Evolutionary conservation across 2,888 invertebrate species (phyloP), one percentile per base, ranked within the genome.

Genomic region (Nephrocerus scutellatus): DNA sequence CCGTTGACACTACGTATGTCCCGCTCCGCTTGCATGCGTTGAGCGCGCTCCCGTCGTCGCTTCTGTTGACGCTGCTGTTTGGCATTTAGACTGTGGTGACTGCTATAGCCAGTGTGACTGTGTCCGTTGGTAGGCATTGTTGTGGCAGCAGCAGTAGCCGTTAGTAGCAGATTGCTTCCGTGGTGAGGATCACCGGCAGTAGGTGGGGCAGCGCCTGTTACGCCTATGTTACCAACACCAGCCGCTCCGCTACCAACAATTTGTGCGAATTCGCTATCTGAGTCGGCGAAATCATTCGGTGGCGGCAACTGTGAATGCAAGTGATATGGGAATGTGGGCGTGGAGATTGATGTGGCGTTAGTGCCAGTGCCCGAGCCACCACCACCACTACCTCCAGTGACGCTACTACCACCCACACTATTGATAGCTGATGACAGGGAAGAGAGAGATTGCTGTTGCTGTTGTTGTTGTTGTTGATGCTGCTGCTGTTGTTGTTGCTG

Each of bases 21-120:
- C 71, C 82, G 80, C 73, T 84, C 84, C 70, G 84, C 84, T 75
- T 85, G 84, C 80, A 87, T 82, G 73, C 88, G 86, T 78, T 87
- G 87, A 66, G 88, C 88, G 73, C 88, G 79, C 75, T 87, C 87
- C 73, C 88, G 81, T 71, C 88, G 80, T 72, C 86, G 80, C 71
- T 86, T 88, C 72, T 82, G 79, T 72, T 84, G 83, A 15, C 68
- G 60, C 41, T 68, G 68, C 36, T 66, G 67, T 49, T 65, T 68
- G 9, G 65, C 58, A 50, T 63, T 64, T 9, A 64, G 40, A 43
- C 51, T 52, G 13, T 54, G 44, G 43, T 56, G 54, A 14, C 50
- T 50, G 37, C 47, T 50, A 37, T 30, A 43, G 14, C 23, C 51
- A 44, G 36, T 49, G 29, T 43, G 44, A 35, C 47, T 48, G 38